These are phyloP conservation scores for Serinus canaria DNA, from an alignment of 2,113 vertebrate species.

Conservation along the genomic window DNA sequence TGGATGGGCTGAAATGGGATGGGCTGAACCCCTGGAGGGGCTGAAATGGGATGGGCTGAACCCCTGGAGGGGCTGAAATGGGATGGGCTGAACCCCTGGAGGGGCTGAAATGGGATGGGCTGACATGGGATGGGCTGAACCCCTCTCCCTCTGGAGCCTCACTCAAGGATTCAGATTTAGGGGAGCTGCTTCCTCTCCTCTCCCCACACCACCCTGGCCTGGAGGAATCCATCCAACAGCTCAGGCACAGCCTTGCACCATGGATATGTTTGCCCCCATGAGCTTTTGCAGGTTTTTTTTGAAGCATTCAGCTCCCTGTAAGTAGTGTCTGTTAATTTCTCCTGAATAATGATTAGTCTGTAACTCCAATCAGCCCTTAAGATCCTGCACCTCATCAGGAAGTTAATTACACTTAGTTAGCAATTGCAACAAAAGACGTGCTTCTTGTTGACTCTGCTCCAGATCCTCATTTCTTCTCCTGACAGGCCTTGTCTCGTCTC, in stretches of 20 bases:
- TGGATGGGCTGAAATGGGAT: neutral
- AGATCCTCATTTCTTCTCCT: neutral
- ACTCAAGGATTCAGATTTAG: neutral
- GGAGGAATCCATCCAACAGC: neutral
- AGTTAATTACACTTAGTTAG: constrained; percentile 56
- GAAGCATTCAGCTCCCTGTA: neutral
- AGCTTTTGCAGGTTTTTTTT: neutral
- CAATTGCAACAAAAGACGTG: constrained; percentile 45
- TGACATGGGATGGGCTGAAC: neutral
- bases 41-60: neutral
- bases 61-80: neutral
- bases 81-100: neutral
- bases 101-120: neutral
- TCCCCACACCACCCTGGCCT: neutral
- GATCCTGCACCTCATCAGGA: constrained; percentile 59
- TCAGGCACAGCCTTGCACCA: neutral
- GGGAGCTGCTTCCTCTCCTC: neutral
- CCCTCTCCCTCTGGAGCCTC: neutral
- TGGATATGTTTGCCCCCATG: neutral
- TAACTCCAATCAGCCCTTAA: constrained; percentile 47
- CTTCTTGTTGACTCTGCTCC: constrained; percentile 28
- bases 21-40: neutral
- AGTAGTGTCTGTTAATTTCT: constrained; percentile 40
- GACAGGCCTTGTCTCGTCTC: neutral
- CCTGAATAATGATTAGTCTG: constrained; percentile 55